phyloP scores from a whole-genome alignment of 2,797 vertebrate species.

The Paratrypauchen microcephalus region DNA sequence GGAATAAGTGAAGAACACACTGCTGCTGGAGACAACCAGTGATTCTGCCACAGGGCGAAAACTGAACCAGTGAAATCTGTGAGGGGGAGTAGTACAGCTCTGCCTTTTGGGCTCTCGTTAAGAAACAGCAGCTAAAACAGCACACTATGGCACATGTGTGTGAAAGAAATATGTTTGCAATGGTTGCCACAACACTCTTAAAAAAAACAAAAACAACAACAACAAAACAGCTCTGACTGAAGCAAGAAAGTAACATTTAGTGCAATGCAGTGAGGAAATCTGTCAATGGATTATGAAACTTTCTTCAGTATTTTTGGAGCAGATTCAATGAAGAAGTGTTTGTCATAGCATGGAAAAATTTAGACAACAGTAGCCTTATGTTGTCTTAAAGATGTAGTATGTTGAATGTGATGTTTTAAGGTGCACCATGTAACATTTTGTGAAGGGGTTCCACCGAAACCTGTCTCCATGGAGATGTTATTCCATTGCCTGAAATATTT shows the following conservation, averaged over 20 bases:
- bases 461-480: too few relatives aligned
- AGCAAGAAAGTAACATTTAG: neutral
- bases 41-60: constrained; percentile 59
- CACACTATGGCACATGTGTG: constrained; percentile 36
- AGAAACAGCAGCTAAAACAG: constrained; percentile 46
- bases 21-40: constrained; percentile 46
- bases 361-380: neutral
- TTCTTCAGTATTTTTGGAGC: neutral
- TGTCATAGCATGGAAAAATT: neutral
- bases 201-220: too few relatives aligned
- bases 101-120: constrained; percentile 40
- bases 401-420: too few relatives aligned
- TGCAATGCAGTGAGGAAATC: neutral
- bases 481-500: too few relatives aligned
- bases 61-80: constrained; percentile 57
- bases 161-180: constrained; percentile 23
- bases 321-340: neutral
- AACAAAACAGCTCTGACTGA: neutral
- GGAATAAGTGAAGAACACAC: constrained; percentile 53
- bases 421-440: too few relatives aligned
- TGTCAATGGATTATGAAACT: neutral
- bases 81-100: constrained; percentile 46
- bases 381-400: too few relatives aligned
- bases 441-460: too few relatives aligned
- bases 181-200: neutral